Conservation (phyloP, 1,140 invertebrate species). For the Penaeus vannamei region DNA sequence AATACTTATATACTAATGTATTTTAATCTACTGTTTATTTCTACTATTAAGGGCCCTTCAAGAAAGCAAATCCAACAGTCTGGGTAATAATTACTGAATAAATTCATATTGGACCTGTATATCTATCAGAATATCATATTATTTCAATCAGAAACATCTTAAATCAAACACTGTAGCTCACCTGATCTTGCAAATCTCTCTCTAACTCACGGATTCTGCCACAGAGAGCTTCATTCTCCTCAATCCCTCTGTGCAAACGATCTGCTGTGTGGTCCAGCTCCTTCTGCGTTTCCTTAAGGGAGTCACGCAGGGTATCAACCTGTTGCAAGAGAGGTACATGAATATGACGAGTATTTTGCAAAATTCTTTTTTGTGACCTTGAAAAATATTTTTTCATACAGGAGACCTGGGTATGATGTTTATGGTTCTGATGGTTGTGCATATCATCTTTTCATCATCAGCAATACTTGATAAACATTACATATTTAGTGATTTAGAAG, state of each 20-base stretch:
- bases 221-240: constrained; percentile 84
- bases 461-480: too few species aligned
- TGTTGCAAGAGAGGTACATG: neutral
- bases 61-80: too few species aligned
- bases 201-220: constrained; percentile 81
- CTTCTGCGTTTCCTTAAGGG: constrained; percentile 46
- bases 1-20: neutral
- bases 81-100: too few species aligned
- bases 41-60: neutral
- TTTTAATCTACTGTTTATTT: neutral
- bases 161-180: neutral
- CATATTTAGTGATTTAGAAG: too few species aligned
- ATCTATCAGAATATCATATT: neutral
- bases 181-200: constrained; percentile 71
- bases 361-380: too few species aligned
- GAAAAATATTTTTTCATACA: too few species aligned
- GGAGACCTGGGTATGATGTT: too few species aligned
- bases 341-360: too few species aligned
- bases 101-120: neutral
- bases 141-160: neutral
- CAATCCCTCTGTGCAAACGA: constrained; percentile 77
- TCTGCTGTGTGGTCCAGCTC: constrained; percentile 66
- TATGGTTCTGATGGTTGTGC: too few species aligned
- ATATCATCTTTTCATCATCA: too few species aligned
- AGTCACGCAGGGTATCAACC: constrained; percentile 56